Base-by-base conservation (phyloP, 2,888 invertebrate species). In the Cryptocephalus primarius region DNA sequence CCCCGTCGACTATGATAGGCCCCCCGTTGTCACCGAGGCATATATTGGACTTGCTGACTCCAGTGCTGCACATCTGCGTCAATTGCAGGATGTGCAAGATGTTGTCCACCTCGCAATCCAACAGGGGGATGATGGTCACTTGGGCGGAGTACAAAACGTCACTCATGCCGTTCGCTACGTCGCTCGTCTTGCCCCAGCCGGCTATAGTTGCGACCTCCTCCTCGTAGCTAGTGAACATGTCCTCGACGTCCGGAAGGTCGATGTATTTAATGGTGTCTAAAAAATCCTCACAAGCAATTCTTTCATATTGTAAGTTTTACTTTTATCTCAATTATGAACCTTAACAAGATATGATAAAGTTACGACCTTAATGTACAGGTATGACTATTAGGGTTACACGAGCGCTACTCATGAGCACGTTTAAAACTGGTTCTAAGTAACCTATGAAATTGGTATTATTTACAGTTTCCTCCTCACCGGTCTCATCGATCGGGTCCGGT, bases 401-500 rank as follows among this genome's bases (percentile, higher is more conserved):
- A n/a, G n/a, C n/a, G n/a, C n/a, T n/a, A n/a, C n/a, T n/a, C n/a
- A n/a, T n/a, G n/a, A n/a, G n/a, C n/a, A n/a, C n/a, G n/a, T n/a
- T 22, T 22, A 6, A 22, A 22, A 6, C 6, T 22, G 22, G 22
- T 22, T 22, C 22, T 6, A 22, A 22, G 6, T 6, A 22, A 22
- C 22, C 6, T 22, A 4, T 22, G 22, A 22, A 22, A 22, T 22
- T 22, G 6, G 6, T 22, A n/a, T n/a, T n/a, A n/a, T n/a, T n/a
- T n/a, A n/a, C n/a, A n/a, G n/a, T n/a, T n/a, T n/a, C n/a, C n/a
- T n/a, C n/a, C 22, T 22, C 6, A 22, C 72, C 66, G 50, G 65
- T 69, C 39, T 71, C 57, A 13, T 54, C 54, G 31, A 73, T 66
- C 8, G 62, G 46, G 34, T 59, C 48, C 8, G 70, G 67, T 48